Percentiles rank a stretch among this genome's conserved stretches.
Conservation (phyloP, 2,797 vertebrate species). For the Xiphophorus birchmanni region DNA sequence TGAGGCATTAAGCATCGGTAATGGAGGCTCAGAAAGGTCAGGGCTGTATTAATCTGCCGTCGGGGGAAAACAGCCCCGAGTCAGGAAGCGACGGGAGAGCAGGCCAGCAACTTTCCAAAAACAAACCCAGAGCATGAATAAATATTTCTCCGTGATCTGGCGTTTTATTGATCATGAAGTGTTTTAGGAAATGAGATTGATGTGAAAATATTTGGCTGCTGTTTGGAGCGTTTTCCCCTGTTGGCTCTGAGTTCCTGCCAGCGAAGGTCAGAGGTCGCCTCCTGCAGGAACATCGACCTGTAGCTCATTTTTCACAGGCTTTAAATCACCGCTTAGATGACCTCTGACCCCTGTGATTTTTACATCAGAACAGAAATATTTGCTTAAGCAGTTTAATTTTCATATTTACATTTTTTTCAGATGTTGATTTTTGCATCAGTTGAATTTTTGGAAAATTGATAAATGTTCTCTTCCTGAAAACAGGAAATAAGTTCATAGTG, state of each 20-base stretch:
- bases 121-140: slow-evolving; percentile 68
- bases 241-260: slow-evolving; percentile 14
- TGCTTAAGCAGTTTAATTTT: background rate
- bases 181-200: slow-evolving; percentile 67
- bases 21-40: slow-evolving; percentile 78
- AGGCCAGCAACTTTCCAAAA: slow-evolving; percentile 59
- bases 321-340: background rate
- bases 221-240: slow-evolving; percentile 23
- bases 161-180: slow-evolving; percentile 64
- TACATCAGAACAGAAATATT: background rate
- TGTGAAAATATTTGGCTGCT: slow-evolving; percentile 51
- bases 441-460: background rate
- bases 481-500: background rate
- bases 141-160: slow-evolving; percentile 63
- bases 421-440: background rate
- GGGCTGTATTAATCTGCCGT: slow-evolving; percentile 75
- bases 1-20: slow-evolving; percentile 77
- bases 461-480: background rate
- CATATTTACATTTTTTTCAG: background rate
- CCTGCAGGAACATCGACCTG: slow-evolving; percentile 42
- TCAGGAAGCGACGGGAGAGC: slow-evolving; percentile 34
- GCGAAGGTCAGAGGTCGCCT: slow-evolving; percentile 41
- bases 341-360: background rate
- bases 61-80: slow-evolving; percentile 69
- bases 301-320: background rate